Conservation (phyloP, 2,113 vertebrate genomes). For the Petroica traversi region DNA sequence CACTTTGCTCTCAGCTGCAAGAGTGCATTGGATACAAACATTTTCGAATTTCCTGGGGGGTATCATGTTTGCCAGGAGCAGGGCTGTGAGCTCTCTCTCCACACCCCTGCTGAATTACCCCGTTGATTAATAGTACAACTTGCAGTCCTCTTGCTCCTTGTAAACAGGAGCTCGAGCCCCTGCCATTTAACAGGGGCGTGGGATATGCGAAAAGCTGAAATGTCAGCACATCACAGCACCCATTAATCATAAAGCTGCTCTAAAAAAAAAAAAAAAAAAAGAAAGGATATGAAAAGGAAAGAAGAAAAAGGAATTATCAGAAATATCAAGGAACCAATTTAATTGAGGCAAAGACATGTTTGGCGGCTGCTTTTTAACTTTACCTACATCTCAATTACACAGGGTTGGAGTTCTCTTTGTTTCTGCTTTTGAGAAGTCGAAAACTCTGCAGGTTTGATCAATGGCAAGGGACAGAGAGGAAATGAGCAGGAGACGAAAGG, state of each 20-base stretch:
- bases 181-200: neutral
- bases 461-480: slow-evolving; percentile 19
- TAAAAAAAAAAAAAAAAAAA: neutral
- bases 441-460: slow-evolving; percentile 34
- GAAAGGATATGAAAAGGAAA: neutral
- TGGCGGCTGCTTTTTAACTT: slow-evolving; percentile 18
- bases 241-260: slow-evolving; percentile 53
- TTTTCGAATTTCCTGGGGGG: slow-evolving; percentile 1
- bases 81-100: neutral
- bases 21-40: neutral
- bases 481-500: slow-evolving; percentile 43
- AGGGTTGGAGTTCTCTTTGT: slow-evolving; percentile 48
- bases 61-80: slow-evolving; percentile 25
- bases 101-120: neutral
- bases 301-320: slow-evolving; percentile 34
- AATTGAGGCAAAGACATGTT: neutral
- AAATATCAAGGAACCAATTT: slow-evolving; percentile 47
- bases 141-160: neutral
- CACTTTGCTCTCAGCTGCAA: slow-evolving; percentile 8
- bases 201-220: slow-evolving; percentile 36
- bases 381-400: slow-evolving; percentile 30
- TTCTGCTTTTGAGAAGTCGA: slow-evolving; percentile 46
- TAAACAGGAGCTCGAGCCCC: neutral
- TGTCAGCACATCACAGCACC: slow-evolving; percentile 23
- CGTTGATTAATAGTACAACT: slow-evolving; percentile 41